These are phyloP conservation scores for Drosophila funebris DNA, from an alignment of 1,140 invertebrate genomes.

Conservation along the genomic window DNA sequence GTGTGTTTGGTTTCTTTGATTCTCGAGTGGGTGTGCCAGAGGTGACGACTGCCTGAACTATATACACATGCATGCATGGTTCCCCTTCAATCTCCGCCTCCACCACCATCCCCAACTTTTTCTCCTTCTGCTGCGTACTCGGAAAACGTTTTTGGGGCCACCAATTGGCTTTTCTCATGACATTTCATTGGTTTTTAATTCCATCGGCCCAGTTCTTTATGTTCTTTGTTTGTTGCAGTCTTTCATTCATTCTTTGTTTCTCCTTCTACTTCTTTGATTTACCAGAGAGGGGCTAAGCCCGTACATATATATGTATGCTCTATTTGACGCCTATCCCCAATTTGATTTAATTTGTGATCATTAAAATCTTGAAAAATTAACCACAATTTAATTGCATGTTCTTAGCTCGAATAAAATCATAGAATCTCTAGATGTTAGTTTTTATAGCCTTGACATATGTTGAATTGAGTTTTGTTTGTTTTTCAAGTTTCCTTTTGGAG, in stretches of 20 bases:
- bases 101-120: neutral
- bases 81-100: neutral
- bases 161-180: constrained; percentile 55
- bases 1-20: constrained; percentile 49
- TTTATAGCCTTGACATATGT: constrained; percentile 14
- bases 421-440: constrained; percentile 7
- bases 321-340: neutral
- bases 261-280: neutral
- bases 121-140: neutral
- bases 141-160: constrained; percentile 9
- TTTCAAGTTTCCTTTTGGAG: too few relatives aligned
- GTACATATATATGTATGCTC: neutral
- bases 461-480: neutral
- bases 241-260: constrained; percentile 6
- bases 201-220: constrained; percentile 49
- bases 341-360: constrained; percentile 14
- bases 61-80: neutral
- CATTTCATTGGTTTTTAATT: constrained; percentile 68
- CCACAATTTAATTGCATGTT: constrained; percentile 9
- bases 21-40: constrained; percentile 60
- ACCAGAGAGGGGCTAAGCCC: constrained; percentile 20
- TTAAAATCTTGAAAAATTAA: constrained; percentile 15
- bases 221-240: neutral
- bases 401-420: neutral
- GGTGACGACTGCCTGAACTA: constrained; percentile 42